Percentiles rank a stretch among this genome's conserved stretches.
Conservation (phyloP, 2,888 invertebrate genomes). For the Blera fallax region DNA sequence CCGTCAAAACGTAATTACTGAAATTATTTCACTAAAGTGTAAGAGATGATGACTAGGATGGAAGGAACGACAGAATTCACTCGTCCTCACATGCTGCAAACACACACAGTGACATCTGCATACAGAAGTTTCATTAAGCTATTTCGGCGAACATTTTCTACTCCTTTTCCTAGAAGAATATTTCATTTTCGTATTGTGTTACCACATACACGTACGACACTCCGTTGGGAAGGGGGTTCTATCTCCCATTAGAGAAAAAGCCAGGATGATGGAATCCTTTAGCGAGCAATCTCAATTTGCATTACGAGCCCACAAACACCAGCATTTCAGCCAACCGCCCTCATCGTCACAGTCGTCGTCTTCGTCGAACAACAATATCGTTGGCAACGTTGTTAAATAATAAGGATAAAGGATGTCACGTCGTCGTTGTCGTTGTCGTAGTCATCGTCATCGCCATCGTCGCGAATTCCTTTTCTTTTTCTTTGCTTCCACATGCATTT, state of each 20-base stretch:
- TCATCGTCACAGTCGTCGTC: neutral
- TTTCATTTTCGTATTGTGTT: constrained; percentile 54
- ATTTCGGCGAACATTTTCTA: constrained; percentile 20
- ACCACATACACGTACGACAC: neutral
- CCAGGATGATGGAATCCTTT: constrained; percentile 57
- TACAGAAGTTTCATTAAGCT: constrained; percentile 51
- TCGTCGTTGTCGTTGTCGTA: constrained; percentile 36
- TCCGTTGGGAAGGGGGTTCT: neutral
- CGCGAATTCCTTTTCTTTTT: constrained; percentile 5
- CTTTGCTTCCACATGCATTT: constrained; percentile 28
- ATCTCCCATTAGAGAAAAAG: constrained; percentile 20
- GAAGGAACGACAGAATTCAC: constrained; percentile 5
- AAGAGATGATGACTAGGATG: neutral
- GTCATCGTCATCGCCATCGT: constrained; percentile 35
- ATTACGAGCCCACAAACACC: constrained; percentile 60
- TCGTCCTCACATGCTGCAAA: neutral
- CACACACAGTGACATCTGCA: neutral
- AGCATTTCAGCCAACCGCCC: neutral
- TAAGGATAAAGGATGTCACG: constrained; percentile 68
- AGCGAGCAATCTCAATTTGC: constrained; percentile 62
- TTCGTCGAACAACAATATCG: constrained; percentile 55
- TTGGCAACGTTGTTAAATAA: constrained; percentile 68
- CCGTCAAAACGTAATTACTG: constrained; percentile 67
- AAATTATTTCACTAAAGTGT: constrained; percentile 60
- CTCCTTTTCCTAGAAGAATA: constrained; percentile 13